A percentile compares a stretch with the other conserved stretches of the same genome.
phyloP scores from a whole-genome alignment of 2,113 vertebrate species.

The Cephalophus harveyi region DNA sequence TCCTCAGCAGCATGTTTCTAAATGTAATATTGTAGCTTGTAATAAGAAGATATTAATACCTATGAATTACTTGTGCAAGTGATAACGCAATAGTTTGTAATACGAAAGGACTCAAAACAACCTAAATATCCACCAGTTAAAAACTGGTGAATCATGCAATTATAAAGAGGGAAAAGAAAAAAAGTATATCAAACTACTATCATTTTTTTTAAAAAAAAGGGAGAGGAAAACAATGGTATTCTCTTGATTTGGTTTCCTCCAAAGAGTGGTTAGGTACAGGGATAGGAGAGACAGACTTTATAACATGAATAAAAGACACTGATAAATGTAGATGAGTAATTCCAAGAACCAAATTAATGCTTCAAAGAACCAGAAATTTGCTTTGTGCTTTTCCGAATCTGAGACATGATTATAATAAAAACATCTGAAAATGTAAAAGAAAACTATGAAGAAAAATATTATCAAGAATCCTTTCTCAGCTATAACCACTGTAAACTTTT shows the following conservation, averaged over 20 bases:
- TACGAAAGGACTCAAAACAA: constrained; percentile 8
- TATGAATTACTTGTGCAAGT: background rate
- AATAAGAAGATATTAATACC: background rate
- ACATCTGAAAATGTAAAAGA: background rate
- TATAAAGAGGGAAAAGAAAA: background rate
- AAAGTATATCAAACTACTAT: background rate
- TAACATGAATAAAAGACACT: background rate
- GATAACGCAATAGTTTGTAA: background rate
- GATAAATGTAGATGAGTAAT: background rate
- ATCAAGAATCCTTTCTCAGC: background rate
- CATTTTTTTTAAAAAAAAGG: background rate
- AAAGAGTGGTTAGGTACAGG: background rate
- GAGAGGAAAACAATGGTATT: background rate
- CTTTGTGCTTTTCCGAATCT: background rate
- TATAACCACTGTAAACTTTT: background rate
- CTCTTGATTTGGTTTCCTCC: background rate
- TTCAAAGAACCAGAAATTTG: background rate
- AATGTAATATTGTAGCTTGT: background rate
- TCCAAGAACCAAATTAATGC: constrained; percentile 6
- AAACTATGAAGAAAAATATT: background rate
- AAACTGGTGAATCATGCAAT: background rate
- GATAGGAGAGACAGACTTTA: background rate
- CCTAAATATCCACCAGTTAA: background rate
- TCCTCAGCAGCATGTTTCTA: background rate
- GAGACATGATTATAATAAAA: background rate